Evolutionary conservation across 1,140 invertebrate species (phyloP).

Genomic region (Alviniconcha marisindica): DNA sequence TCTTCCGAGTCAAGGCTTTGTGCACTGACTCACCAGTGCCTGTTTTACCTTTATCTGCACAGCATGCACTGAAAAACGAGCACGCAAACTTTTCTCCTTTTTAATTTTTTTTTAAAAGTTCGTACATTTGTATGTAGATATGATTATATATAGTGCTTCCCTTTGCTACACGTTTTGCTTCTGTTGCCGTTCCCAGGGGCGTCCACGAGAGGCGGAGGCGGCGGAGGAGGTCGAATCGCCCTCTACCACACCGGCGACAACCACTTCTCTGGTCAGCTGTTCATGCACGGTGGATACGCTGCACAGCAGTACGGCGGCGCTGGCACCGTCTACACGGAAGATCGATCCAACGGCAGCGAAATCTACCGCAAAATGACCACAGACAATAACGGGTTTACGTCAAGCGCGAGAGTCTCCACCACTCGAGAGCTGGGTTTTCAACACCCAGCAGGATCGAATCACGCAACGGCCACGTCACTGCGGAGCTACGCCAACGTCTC

Average conservation of each 20-base stretch:
- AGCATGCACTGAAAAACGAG: too few species aligned
- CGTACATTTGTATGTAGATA: too few species aligned
- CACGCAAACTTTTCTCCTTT: too few species aligned
- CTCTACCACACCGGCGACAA: constrained; percentile 59
- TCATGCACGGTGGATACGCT: constrained; percentile 61
- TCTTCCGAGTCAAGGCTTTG: too few species aligned
- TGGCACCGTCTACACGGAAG: constrained; percentile 62
- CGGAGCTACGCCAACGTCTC: constrained; percentile 45
- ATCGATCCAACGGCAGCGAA: constrained; percentile 40
- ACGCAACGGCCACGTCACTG: constrained; percentile 19
- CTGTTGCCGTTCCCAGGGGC: constrained; percentile 45
- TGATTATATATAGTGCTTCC: neutral
- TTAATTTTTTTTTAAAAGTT: too few species aligned
- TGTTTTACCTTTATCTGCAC: neutral
- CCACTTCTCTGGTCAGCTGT: constrained; percentile 59
- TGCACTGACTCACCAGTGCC: too few species aligned
- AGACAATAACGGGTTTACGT: constrained; percentile 53
- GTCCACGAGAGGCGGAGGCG: constrained; percentile 57
- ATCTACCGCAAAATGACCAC: constrained; percentile 47
- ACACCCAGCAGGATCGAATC: neutral
- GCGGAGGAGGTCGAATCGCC: constrained; percentile 65
- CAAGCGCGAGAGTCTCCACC: constrained; percentile 54
- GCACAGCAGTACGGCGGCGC: constrained; percentile 56
- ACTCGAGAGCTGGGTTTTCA: constrained; percentile 52
- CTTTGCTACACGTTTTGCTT: neutral